Conservation (phyloP, 2,113 vertebrate genomes). For the Neomonachus schauinslandi region DNA sequence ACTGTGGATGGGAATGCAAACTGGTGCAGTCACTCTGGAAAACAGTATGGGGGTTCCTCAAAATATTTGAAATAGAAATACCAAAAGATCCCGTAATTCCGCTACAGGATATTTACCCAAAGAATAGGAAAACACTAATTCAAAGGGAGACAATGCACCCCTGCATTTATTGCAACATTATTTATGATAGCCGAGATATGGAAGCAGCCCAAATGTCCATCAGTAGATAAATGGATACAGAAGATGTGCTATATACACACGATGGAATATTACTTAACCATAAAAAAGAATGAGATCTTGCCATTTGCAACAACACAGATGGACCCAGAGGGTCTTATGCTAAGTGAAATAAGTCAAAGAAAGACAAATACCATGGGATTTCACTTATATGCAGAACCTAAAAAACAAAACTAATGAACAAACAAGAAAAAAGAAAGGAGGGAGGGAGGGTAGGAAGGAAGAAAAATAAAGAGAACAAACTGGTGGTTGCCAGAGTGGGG, state of each 20-base stretch:
- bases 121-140: background rate
- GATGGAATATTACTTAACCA: background rate
- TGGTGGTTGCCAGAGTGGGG: background rate
- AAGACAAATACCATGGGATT: background rate
- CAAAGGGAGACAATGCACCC: background rate
- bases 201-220: background rate
- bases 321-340: background rate
- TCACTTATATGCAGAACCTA: background rate
- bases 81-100: background rate
- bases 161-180: background rate
- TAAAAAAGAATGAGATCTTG: background rate
- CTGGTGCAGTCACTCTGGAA: background rate
- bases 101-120: background rate
- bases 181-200: background rate
- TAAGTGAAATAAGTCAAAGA: background rate
- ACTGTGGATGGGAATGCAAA: background rate
- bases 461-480: background rate
- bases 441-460: background rate
- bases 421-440: background rate
- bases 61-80: background rate
- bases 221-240: background rate
- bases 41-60: background rate
- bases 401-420: background rate
- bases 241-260: background rate
- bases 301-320: background rate